phyloP scores from a whole-genome alignment of 2,113 vertebrate genomes.

The Murina feae region DNA sequence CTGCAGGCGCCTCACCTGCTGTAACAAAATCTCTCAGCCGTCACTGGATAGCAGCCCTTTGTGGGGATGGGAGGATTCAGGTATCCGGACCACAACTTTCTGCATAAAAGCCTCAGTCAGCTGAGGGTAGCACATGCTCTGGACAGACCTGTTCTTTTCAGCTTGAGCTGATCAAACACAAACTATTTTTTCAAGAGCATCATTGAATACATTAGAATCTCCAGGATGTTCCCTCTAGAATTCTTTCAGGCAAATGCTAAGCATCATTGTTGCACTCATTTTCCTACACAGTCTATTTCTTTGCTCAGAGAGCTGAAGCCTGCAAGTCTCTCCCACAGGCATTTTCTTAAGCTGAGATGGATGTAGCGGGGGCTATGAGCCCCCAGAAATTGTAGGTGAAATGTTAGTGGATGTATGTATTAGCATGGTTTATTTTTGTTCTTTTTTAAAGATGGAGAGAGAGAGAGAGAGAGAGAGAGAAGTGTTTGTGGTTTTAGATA shows the following conservation, averaged over 20 bases:
- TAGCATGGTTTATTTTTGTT: background rate
- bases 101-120: slow-evolving; percentile 43
- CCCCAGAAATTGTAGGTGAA: background rate
- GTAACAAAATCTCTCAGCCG: slow-evolving; percentile 75
- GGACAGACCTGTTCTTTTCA: background rate
- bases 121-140: slow-evolving; percentile 35
- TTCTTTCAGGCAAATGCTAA: background rate
- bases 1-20: slow-evolving; percentile 43
- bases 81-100: slow-evolving; percentile 71
- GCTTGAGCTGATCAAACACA: background rate
- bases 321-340: background rate
- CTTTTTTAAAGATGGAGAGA: background rate
- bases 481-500: background rate
- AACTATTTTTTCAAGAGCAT: background rate
- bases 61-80: slow-evolving; percentile 71
- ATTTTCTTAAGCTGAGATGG: background rate
- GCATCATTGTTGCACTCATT: background rate
- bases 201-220: background rate
- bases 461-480: background rate
- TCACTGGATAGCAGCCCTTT: slow-evolving; percentile 74
- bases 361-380: background rate
- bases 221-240: no score
- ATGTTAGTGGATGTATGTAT: background rate
- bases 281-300: background rate
- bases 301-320: background rate